Conservation (phyloP, 2,888 invertebrate genomes). For the Nephrotoma guestfalica region DNA sequence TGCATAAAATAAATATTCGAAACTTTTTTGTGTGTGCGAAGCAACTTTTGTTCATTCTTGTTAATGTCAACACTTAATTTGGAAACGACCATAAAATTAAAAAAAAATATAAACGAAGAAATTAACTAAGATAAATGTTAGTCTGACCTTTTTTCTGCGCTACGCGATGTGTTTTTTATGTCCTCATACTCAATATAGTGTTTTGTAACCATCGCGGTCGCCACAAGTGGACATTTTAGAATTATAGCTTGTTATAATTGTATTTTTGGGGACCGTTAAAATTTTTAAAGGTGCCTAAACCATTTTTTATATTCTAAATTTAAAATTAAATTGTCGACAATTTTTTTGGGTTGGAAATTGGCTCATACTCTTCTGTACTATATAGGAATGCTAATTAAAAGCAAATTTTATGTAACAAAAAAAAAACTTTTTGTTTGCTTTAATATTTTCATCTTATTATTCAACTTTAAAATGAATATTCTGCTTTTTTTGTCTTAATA, state of each 20-base stretch:
- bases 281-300: neutral
- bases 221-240: neutral
- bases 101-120: neutral
- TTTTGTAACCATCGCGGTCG: neutral
- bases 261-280: neutral
- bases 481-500: neutral
- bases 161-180: neutral
- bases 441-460: neutral
- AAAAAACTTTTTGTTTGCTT: neutral
- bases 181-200: neutral
- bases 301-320: neutral
- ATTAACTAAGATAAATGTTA: neutral
- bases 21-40: neutral
- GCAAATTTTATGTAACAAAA: neutral
- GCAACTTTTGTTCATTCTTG: neutral
- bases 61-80: neutral
- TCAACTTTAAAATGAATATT: neutral
- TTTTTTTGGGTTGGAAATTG: neutral
- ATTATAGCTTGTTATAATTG: neutral
- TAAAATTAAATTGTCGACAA: neutral
- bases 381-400: neutral
- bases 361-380: neutral
- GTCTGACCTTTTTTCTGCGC: neutral
- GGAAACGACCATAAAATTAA: neutral
- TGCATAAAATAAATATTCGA: neutral